Conservation (phyloP, 2,888 invertebrate genomes). For the Thecocarcelia acutangulata region DNA sequence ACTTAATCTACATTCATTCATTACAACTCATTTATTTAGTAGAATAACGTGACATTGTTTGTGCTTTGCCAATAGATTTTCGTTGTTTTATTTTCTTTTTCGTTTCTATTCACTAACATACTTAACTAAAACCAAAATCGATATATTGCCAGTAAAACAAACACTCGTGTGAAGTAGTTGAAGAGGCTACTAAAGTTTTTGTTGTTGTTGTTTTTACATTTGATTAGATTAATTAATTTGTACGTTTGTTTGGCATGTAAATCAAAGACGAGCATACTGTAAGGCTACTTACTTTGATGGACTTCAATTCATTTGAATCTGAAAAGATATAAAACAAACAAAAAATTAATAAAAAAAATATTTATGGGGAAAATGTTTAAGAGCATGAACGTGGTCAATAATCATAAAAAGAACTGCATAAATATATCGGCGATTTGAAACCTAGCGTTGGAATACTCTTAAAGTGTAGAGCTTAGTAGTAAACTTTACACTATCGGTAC, state of each 20-base stretch:
- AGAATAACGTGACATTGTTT: slow-evolving; percentile 56
- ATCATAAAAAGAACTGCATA: too few species aligned
- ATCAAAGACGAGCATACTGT: neutral
- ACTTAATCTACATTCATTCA: slow-evolving; percentile 54
- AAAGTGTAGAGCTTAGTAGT: too few species aligned
- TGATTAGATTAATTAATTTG: slow-evolving; percentile 58
- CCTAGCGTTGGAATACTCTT: too few species aligned
- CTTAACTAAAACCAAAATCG: slow-evolving; percentile 3
- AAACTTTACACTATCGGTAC: too few species aligned
- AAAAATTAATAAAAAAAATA: too few species aligned
- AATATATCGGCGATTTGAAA: too few species aligned
- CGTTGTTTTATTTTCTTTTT: neutral
- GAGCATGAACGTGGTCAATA: neutral
- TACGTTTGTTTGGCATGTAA: neutral
- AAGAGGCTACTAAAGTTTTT: slow-evolving; percentile 18
- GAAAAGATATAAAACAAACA: neutral
- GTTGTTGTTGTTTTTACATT: slow-evolving; percentile 13
- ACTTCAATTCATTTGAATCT: slow-evolving; percentile 7
- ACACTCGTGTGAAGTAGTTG: neutral
- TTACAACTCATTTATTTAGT: slow-evolving; percentile 55
- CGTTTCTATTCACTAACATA: neutral
- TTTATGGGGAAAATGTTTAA: neutral
- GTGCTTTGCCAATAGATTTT: neutral
- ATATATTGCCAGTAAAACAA: neutral
- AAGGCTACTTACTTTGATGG: slow-evolving; percentile 34